Percentiles rank a stretch among this genome's conserved stretches.
phyloP scores from a whole-genome alignment of 1,140 invertebrate genomes.

The Acromyrmex heyeri region DNA sequence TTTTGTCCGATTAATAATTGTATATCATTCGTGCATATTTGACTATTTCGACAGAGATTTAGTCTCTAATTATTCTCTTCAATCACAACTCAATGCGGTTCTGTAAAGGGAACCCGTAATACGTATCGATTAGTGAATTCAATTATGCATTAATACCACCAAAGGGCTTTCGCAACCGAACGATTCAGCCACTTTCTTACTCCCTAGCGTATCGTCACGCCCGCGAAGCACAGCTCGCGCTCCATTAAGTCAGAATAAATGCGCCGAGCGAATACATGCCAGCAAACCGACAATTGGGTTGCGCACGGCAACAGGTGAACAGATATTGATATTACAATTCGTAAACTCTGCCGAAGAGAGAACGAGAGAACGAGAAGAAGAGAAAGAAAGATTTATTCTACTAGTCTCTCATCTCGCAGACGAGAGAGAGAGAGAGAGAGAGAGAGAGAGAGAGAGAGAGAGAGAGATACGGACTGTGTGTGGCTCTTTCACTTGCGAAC shows the following conservation, averaged over 20 bases:
- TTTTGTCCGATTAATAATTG: neutral
- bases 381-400: constrained; percentile 67
- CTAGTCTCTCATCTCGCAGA: constrained; percentile 51
- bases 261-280: constrained; percentile 41
- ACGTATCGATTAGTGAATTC: constrained; percentile 49
- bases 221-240: constrained; percentile 33
- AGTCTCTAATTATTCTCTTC: constrained; percentile 33
- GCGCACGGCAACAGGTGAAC: constrained; percentile 71
- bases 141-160: constrained; percentile 57
- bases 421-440: neutral
- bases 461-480: neutral
- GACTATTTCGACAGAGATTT: constrained; percentile 13
- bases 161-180: constrained; percentile 54
- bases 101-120: constrained; percentile 27
- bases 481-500: constrained; percentile 42
- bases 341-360: constrained; percentile 54
- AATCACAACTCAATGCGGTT: constrained; percentile 28
- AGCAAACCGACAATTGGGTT: constrained; percentile 49
- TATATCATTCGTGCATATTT: neutral
- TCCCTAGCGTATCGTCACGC: constrained; percentile 50
- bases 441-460: neutral
- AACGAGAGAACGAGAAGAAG: constrained; percentile 48
- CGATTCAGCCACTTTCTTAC: constrained; percentile 43
- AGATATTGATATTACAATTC: constrained; percentile 75
- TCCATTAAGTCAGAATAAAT: constrained; percentile 64